phyloP scores from a whole-genome alignment of 2,888 invertebrate genomes.

The Onthophagus sagittarius region DNA sequence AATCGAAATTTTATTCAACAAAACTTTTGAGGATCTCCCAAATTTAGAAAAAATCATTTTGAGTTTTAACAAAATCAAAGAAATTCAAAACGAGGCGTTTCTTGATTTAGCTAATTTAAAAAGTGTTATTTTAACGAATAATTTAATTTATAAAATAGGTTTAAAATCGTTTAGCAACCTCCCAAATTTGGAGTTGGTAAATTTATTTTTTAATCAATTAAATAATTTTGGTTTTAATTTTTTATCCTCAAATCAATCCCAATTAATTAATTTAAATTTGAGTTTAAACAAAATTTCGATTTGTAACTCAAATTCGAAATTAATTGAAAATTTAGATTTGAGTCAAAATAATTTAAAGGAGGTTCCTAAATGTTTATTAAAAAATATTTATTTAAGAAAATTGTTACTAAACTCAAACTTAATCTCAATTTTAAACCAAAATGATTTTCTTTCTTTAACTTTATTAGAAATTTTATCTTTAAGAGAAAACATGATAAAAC shows the following conservation, averaged over 20 bases:
- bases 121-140: slow-evolving; percentile 79
- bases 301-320: slow-evolving; percentile 47
- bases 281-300: slow-evolving; percentile 64
- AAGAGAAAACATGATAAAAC: slow-evolving; percentile 68
- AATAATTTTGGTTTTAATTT: slow-evolving; percentile 51
- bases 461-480: slow-evolving; percentile 71
- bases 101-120: slow-evolving; percentile 70
- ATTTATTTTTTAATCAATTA: slow-evolving; percentile 75
- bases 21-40: slow-evolving; percentile 72
- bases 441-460: slow-evolving; percentile 68
- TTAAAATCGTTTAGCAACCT: slow-evolving; percentile 68
- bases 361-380: slow-evolving; percentile 65
- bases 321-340: slow-evolving; percentile 61
- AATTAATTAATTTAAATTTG: slow-evolving; percentile 70
- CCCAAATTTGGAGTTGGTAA: slow-evolving; percentile 70
- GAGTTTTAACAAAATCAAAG: slow-evolving; percentile 71
- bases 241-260: slow-evolving; percentile 54
- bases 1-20: slow-evolving; percentile 66
- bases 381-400: slow-evolving; percentile 62
- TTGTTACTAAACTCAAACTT: slow-evolving; percentile 73
- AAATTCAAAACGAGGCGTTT: slow-evolving; percentile 65
- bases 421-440: slow-evolving; percentile 65
- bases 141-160: slow-evolving; percentile 70
- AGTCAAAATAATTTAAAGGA: slow-evolving; percentile 64
- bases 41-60: slow-evolving; percentile 75